phyloP scores from a whole-genome alignment of 2,797 vertebrate species.

The Protonibea diacanthus region DNA sequence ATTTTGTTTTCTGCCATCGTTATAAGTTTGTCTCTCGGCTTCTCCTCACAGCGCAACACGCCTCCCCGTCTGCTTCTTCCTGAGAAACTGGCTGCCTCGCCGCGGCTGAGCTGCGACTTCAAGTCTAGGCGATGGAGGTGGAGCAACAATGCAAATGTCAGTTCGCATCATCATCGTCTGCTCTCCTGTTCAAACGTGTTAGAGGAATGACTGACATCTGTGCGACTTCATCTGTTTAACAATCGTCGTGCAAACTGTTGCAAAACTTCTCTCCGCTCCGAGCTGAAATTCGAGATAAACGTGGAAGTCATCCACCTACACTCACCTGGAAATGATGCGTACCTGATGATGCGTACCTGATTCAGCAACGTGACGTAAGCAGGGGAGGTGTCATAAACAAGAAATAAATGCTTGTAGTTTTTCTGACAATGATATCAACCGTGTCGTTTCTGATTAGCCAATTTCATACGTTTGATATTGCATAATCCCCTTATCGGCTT shows the following conservation, averaged over 20 bases:
- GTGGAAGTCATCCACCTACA: neutral
- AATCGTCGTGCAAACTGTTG: neutral
- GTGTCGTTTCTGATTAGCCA: neutral
- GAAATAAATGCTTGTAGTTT: too few species aligned
- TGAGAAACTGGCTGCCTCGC: neutral
- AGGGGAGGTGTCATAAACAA: too few species aligned
- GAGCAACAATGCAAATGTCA: slow-evolving; percentile 50
- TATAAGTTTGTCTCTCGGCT: neutral
- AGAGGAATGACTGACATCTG: neutral
- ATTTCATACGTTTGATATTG: neutral
- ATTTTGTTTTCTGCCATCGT: slow-evolving; percentile 92
- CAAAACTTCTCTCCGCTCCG: neutral
- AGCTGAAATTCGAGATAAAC: neutral
- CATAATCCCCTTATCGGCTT: too few species aligned
- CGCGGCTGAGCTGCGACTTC: neutral
- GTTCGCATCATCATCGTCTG: slow-evolving; percentile 8
- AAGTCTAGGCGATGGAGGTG: slow-evolving; percentile 60
- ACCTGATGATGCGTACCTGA: slow-evolving; percentile 35
- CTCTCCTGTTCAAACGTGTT: slow-evolving; percentile 48
- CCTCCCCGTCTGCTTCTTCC: slow-evolving; percentile 52
- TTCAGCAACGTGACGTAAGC: slow-evolving; percentile 33
- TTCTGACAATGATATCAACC: too few species aligned
- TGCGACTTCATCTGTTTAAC: neutral
- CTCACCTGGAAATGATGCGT: slow-evolving; percentile 65
- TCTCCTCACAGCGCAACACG: slow-evolving; percentile 1